phyloP scores from a whole-genome alignment of 2,113 vertebrate species.

The Nothocercus nigrocapillus region DNA sequence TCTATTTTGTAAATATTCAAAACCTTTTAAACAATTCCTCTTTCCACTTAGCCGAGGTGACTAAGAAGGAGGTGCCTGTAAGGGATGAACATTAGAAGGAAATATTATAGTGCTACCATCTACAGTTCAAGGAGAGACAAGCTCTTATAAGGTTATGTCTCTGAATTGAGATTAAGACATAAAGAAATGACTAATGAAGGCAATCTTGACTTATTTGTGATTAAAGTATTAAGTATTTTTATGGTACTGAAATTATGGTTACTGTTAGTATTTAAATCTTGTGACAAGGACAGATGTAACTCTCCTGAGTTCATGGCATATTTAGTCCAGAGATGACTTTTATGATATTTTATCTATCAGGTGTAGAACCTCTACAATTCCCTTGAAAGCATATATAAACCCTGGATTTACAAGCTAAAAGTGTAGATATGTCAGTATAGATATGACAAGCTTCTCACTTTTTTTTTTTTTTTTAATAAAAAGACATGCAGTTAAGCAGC shows the following conservation, averaged over 20 bases:
- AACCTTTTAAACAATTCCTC: not conserved
- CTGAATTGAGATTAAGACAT: not conserved
- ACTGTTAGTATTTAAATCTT: slow-evolving; percentile 15
- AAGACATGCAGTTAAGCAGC: not conserved
- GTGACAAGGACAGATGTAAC: not conserved
- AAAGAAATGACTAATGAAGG: slow-evolving; percentile 20
- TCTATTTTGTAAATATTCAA: not conserved
- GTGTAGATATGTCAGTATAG: not conserved
- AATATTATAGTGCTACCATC: not conserved
- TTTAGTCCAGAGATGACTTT: slow-evolving; percentile 3
- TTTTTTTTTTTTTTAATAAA: not conserved
- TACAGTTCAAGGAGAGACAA: not conserved
- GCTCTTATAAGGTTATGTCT: slow-evolving; percentile 14
- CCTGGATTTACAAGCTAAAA: not conserved
- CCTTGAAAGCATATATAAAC: not conserved
- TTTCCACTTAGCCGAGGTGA: not conserved
- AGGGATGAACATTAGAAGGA: not conserved
- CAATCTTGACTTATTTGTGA: slow-evolving; percentile 49
- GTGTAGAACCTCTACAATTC: not conserved
- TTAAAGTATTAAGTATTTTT: slow-evolving; percentile 43
- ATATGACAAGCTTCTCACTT: not conserved
- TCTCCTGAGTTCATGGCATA: not conserved
- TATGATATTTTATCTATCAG: not conserved
- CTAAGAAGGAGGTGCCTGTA: not conserved
- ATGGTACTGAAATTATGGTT: slow-evolving; percentile 29